Evolutionary conservation across 2,888 invertebrate genomes (phyloP).

Genomic region (Aporophyla lueneburgensis): DNA sequence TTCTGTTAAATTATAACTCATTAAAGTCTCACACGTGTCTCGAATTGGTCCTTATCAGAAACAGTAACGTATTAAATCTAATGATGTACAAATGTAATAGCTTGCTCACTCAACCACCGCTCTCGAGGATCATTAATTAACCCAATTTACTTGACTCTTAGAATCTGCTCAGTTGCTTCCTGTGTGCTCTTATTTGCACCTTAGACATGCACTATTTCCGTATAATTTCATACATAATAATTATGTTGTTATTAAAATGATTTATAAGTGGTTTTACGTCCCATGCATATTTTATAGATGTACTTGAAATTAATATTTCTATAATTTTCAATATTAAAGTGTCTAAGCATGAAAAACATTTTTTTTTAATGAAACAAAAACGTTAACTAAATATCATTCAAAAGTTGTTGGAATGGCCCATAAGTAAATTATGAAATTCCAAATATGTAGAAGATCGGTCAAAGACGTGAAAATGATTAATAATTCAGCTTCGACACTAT

Average conservation of each 20-base stretch:
- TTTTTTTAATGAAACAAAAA: not conserved
- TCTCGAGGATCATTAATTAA: conserved; percentile 57
- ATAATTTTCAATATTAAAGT: not conserved
- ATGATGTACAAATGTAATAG: conserved; percentile 61
- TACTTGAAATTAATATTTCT: not conserved
- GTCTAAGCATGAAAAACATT: not conserved
- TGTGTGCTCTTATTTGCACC: conserved; percentile 16
- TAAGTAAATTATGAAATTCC: not conserved
- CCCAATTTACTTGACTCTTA: conserved; percentile 46
- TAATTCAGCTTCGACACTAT: conserved; percentile 16
- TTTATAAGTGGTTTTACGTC: not conserved
- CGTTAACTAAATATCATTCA: not conserved
- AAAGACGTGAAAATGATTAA: not conserved
- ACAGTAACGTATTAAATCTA: conserved; percentile 37
- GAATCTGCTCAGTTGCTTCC: conserved; percentile 22
- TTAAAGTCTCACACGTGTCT: conserved; percentile 6
- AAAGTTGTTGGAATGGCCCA: not conserved
- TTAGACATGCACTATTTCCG: not conserved
- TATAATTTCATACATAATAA: not conserved
- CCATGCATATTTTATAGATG: not conserved
- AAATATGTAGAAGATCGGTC: conserved; percentile 2
- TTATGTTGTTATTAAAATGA: not conserved
- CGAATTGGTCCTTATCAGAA: conserved; percentile 25
- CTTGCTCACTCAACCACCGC: conserved; percentile 47
- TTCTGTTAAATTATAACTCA: conserved; percentile 9